Conservation (phyloP, 1,140 invertebrate species). For the Trachymyrmex septentrionalis region DNA sequence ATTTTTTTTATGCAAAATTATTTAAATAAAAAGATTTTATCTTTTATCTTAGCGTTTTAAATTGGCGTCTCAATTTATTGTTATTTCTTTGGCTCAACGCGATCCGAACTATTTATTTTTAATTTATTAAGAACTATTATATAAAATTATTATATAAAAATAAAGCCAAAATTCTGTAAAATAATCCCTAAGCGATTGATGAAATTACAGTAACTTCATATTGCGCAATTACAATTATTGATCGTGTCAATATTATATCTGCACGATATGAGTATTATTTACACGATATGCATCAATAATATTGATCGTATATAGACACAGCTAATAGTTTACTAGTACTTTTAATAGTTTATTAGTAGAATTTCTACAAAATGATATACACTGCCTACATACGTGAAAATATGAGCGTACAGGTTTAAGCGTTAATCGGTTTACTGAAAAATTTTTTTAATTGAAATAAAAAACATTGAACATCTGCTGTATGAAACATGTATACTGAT, state of each 20-base stretch:
- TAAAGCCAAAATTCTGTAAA: not conserved
- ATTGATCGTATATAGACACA: not conserved
- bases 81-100: not conserved
- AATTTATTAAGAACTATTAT: not conserved
- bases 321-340: not conserved
- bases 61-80: not conserved
- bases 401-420: not conserved
- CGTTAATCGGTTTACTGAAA: slow-evolving; percentile 9
- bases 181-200: not conserved
- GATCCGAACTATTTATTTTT: not conserved
- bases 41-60: not conserved
- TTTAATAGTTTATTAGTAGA: slow-evolving; percentile 1
- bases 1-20: not conserved
- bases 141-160: slow-evolving; percentile 1
- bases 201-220: slow-evolving; percentile 14
- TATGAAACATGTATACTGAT: not conserved
- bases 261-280: not conserved
- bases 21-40: not conserved
- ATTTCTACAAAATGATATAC: not conserved
- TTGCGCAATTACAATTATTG: slow-evolving; percentile 9
- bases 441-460: not conserved
- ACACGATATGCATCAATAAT: slow-evolving; percentile 7
- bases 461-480: not conserved
- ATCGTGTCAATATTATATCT: slow-evolving; percentile 17
- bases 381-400: not conserved